A percentile compares a stretch with the other conserved stretches of the same genome.
phyloP scores from a whole-genome alignment of 2,888 invertebrate species.

The Heteromurus nitidus region DNA sequence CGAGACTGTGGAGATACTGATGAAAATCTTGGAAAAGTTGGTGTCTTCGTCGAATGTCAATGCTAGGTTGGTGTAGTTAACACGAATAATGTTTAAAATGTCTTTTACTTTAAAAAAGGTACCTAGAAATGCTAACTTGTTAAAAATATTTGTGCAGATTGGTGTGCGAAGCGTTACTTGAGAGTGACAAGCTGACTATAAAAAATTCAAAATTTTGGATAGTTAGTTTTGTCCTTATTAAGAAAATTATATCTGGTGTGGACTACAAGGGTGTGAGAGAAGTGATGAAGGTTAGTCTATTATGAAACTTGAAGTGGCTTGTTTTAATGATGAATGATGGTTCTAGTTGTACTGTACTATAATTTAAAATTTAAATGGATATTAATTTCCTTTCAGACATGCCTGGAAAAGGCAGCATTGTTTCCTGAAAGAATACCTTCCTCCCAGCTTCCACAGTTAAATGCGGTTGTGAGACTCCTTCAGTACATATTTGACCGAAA shows the following conservation, averaged over 20 bases:
- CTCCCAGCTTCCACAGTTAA: slow-evolving; percentile 87
- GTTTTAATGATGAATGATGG: too few relatives aligned
- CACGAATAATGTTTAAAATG: neutral
- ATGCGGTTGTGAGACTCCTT: slow-evolving; percentile 87
- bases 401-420: slow-evolving; percentile 90
- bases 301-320: too few relatives aligned
- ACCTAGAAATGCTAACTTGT: too few relatives aligned
- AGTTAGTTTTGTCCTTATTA: slow-evolving; percentile 88
- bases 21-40: slow-evolving; percentile 85
- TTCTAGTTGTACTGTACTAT: too few relatives aligned
- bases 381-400: slow-evolving; percentile 84
- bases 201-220: slow-evolving; percentile 92
- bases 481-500: slow-evolving; percentile 94
- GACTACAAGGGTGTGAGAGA: slow-evolving; percentile 96
- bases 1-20: slow-evolving; percentile 84
- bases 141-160: too few relatives aligned
- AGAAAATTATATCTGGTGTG: slow-evolving; percentile 90
- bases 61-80: slow-evolving; percentile 80
- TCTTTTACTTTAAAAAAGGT: neutral
- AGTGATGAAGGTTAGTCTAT: slow-evolving; percentile 90
- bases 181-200: slow-evolving; percentile 87
- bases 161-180: slow-evolving; percentile 90
- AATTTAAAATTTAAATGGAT: too few relatives aligned
- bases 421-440: slow-evolving; percentile 88
- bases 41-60: slow-evolving; percentile 84